Evolutionary conservation across 2,888 invertebrate species (phyloP), one percentile per base, ranked within the genome.

Genomic region (Nasonia oneida): DNA sequence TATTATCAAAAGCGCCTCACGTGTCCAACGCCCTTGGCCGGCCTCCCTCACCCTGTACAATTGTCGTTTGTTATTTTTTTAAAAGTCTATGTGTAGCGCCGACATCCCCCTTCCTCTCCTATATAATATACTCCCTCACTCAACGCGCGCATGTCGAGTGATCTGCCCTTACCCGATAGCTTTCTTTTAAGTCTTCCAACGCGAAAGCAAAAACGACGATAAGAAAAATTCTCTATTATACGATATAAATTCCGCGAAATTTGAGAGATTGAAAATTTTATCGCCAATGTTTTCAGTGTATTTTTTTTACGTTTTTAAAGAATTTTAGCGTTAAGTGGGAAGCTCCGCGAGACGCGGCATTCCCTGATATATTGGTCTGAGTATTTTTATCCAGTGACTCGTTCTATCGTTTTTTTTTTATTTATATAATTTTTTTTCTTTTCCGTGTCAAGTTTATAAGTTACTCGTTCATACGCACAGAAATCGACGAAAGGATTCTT

Each of bases 51-150:
- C 89, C 90, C 90, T 92, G 90, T 92, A 93, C 80, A 74, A 81
- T 81, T 91, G 92, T 92, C 92, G 92, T 93, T 93, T 93, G 93
- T 93, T 93, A 93, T 93, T 93, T 93, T 91, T 93, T 93, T 91
- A 91, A 93, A 93, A 93, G 93, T 93, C 92, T 93, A 93, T 93
- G 91, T 91, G 90, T 88, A 91, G 76, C 74, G 50, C 29, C 67
- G 15, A 42, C 61, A 47, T 42, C 5, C 33, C 37, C 15, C 15
- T 73, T 53, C 57, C 47, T 29, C 39, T 81, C 29, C 2, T 5
- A 3, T 37, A 37, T 53, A 23, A 37, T 53, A 23, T 29, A 39
- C 29, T 29, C 23, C 39, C 33, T 78, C 6, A 29, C 23, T 73
- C 23, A 64, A 18, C 57, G 57, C 29, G 71, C 77, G 23, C 61